Base-by-base conservation (phyloP, 2,113 vertebrate genomes). In the Motacilla alba region DNA sequence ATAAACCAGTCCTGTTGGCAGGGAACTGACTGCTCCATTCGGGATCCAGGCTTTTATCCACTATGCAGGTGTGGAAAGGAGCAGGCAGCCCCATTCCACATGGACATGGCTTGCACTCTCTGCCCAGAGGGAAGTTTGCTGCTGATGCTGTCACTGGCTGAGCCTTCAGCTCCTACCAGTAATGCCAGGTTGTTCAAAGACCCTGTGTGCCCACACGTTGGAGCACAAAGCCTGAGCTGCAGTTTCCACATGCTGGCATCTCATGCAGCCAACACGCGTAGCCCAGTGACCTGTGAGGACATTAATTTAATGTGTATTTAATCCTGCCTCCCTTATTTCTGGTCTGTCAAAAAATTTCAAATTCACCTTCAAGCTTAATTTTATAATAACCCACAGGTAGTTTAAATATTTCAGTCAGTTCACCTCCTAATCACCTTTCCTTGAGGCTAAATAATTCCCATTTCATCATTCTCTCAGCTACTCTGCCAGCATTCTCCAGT, bases 331-430 rank as follows among this genome's bases (percentile, higher is more conserved):
- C 64, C 39, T 83, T 88, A 95, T 76, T 96, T 95, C 90, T 88
- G 47, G 31, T 43, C 95, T 93, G 89, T 75, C 95, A 95, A 60
- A 80, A 89, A 95, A 87, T 37, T 94, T 92, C 91, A 89, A 94
- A 95, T 87, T 91, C 68, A 93, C 91, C 89, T 70, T 70, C 90
- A 44, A 92, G 82, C 79, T 95, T 96, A 96, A 96, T 96, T 96
- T 94, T 93, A 81, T 90, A 96, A 92, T 78, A 96, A 95, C 94
- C 94, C 76, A 72, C 5, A 90, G 94, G 93, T 95, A 86, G 79
- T 93, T 96, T 96, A 94, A 97, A 97, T 97, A 95, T 96, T 97
- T 97, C 91, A 96, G 93, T 85, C 80, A 91, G 87, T 91, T 96
- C 95, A 96, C 89, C 92, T 96, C 94, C 91, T 94, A 87, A 96